Evolutionary conservation across 2,797 vertebrate genomes (phyloP), one percentile per base, ranked within the genome.

Genomic region (Chaetodon trifasciatus): DNA sequence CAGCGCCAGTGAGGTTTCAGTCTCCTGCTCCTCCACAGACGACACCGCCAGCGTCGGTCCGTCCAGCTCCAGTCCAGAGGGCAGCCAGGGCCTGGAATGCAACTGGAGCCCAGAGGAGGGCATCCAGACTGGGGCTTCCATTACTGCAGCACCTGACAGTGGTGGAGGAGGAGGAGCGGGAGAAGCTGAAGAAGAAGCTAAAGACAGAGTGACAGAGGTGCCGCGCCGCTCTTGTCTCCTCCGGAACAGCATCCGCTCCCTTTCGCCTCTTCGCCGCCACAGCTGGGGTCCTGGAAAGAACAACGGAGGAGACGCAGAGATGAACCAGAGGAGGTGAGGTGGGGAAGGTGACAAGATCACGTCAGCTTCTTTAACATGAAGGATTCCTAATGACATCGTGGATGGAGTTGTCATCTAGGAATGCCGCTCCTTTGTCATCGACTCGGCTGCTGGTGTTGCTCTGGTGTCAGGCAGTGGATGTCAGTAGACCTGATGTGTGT

Each of bases 281-380:
- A 99, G 98, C 86, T 99, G 98, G 98, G 98, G 97, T 15, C 98
- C 98, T 0, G 97, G 97, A 1, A 99, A 98, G 89, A 97, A 98
- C 3, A 86, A 90, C 90, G 95, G 91, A 85, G 96, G 89, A 0
- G 96, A 97, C 60, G 84, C 93, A 3, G 98, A 98, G 67, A 97
- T 99, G 95, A 98, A 96, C 89, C 97, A 97, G 62, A 96, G 98
- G 83, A 99, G 98, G 98, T 99, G 89, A 91, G 87, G 46, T 2
- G 13, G 39, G 19, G 3, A 64, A 35, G 3, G 10, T 21, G 8
- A 10, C 7, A 16, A 6, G 8, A 60, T 56, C 10, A 35, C 24
- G 56, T 5, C 24, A 12, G n/a, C 1, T 42, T 49, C 5, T 61
- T 60, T 1, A 4, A 44, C 13, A 70, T 24, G 5, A 67, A 44